Conservation (phyloP, 1,140 invertebrate genomes). For the Euborellia annulipes region DNA sequence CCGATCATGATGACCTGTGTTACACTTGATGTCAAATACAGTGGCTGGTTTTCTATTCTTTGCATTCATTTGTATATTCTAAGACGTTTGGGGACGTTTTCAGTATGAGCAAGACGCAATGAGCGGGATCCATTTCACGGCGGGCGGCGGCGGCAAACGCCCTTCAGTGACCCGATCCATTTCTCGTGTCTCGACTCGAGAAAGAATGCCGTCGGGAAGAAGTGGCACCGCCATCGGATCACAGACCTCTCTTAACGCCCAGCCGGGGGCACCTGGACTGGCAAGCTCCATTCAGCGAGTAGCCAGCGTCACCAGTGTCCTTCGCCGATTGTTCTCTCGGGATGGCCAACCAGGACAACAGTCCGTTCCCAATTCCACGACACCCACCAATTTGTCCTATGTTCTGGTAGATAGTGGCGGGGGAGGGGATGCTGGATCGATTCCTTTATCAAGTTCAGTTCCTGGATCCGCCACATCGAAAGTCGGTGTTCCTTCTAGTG, state of each 20-base stretch:
- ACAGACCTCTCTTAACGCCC: conserved; percentile 28
- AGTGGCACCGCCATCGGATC: conserved; percentile 21
- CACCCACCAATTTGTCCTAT: too few species aligned
- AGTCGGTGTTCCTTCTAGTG: too few species aligned
- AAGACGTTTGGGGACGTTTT: conserved; percentile 4
- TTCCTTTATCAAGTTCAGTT: too few species aligned
- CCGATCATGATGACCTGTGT: too few species aligned
- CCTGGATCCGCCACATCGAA: too few species aligned
- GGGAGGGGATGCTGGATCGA: too few species aligned
- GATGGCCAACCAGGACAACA: conserved; percentile 36
- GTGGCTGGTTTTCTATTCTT: too few species aligned
- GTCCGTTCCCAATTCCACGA: too few species aligned
- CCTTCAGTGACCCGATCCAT: conserved; percentile 6
- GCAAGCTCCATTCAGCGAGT: conserved; percentile 45
- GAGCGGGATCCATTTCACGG: conserved; percentile 55
- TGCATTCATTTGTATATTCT: neutral
- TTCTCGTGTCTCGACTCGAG: conserved; percentile 15
- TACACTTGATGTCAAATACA: too few species aligned
- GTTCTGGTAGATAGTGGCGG: too few species aligned
- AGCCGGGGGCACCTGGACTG: conserved; percentile 16
- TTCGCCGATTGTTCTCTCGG: conserved; percentile 56
- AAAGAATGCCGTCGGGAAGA: conserved; percentile 15
- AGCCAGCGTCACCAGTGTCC: conserved; percentile 53
- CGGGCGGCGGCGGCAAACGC: conserved; percentile 19
- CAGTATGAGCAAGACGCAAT: conserved; percentile 41